Evolutionary conservation across 2,797 vertebrate genomes (phyloP).

Genomic region (Scleropages formosus): DNA sequence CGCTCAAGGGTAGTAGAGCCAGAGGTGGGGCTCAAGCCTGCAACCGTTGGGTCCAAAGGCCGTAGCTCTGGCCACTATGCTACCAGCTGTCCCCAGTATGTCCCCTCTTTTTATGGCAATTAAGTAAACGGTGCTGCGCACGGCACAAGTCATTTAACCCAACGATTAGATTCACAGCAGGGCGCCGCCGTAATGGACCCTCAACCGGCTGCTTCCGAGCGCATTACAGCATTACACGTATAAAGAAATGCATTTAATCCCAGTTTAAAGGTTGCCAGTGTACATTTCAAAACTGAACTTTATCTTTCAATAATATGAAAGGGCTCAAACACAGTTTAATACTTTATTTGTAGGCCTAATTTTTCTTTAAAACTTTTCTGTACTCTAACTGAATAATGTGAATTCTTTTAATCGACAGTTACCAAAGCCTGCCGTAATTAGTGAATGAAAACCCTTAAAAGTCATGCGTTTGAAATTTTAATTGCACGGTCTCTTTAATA

Average conservation of each 20-base stretch:
- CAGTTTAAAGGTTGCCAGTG: slow-evolving; percentile 46
- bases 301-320: neutral
- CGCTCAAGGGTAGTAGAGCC: too few species aligned
- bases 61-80: too few species aligned
- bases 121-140: slow-evolving; percentile 42
- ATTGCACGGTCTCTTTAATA: slow-evolving; percentile 11
- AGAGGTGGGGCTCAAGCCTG: too few species aligned
- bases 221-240: slow-evolving; percentile 48
- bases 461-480: slow-evolving; percentile 11
- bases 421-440: slow-evolving; percentile 25
- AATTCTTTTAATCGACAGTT: slow-evolving; percentile 13
- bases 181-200: slow-evolving; percentile 46
- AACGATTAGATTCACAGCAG: slow-evolving; percentile 65
- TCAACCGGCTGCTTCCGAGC: slow-evolving; percentile 48
- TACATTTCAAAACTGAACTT: neutral
- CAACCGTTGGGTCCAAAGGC: too few species aligned
- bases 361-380: neutral
- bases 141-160: slow-evolving; percentile 54
- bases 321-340: neutral
- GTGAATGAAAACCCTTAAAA: slow-evolving; percentile 21
- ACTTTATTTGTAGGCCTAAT: neutral
- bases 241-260: slow-evolving; percentile 57
- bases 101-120: too few species aligned
- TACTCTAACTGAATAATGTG: neutral
- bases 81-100: too few species aligned